Base-by-base conservation (phyloP, 1,140 invertebrate genomes). In the Hyles vespertilio region DNA sequence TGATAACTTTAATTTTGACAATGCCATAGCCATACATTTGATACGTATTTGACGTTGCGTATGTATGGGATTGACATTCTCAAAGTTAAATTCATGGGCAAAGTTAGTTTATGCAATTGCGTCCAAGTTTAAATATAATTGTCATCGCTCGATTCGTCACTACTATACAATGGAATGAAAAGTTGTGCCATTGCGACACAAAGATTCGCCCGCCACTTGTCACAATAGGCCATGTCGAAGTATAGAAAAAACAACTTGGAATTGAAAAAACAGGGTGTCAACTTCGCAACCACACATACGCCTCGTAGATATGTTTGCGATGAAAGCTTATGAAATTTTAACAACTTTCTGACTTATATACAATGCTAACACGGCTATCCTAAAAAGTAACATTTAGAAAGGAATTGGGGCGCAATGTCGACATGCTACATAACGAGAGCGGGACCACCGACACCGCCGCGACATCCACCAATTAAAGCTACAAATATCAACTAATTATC, bases 261-360 rank as follows among this genome's bases (percentile, higher is more conserved):
- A 11, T 36, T 34, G 22, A 45, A 56, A 32, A 56, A 32, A 5
- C 43, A 22, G 44, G 48, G 40, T 44, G 40, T 43, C 22, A 51
- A 54, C 51, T 60, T 68, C 74, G 72, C 74, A 75, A 67, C 67
- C 72, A 69, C 69, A 73, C 69, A 59, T 61, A 70, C 71, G 64
- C 69, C 74, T 73, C 61, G 74, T 65, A 81, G 82, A 87, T 87
- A 87, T 87, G 84, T 87, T 86, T 86, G 83, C 81, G 83, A 86
- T 79, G 82, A 76, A 87, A 84, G 81, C 83, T 77, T 87, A 81
- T 71, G 82, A 74, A 78, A 79, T 74, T 32, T 34, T 44, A 54
- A 44, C 10, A 56, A 56, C 34, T 54, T 51, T 43, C 7, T 48
- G 6, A 58, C 65, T 58, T 79, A 84, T 81, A 77, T 81, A 84